Evolutionary conservation across 2,797 vertebrate genomes (phyloP), one percentile per base, ranked within the genome.

Genomic region (Columba guinea): DNA sequence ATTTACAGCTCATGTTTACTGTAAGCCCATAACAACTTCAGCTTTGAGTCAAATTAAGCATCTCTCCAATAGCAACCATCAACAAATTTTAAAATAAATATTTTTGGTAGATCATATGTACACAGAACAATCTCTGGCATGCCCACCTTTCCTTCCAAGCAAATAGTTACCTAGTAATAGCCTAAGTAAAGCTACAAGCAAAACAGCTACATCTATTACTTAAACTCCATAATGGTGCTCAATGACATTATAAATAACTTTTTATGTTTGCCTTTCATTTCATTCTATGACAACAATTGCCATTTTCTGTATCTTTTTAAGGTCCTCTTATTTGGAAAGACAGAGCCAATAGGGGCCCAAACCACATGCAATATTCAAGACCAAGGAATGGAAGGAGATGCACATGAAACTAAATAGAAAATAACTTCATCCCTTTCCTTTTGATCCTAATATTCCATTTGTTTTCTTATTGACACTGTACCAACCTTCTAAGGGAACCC

Each of bases 311-410:
- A 56, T 7, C 13, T 87, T 85, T 60, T 62, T 6, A 53, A 75
- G 10, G 20, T 59, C 19, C 34, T 73, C 4, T 70, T 44, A n/a
- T 58, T 73, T 55, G 17, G 4, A 59, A 83, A 67, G 12, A 46
- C 1, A 1, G 7, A 34, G 10, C 3, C 9, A 49, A 35, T 1
- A 0, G 10, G 8, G 4, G 3, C 3, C 24, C 32, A 76, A 83
- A 74, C 2, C 7, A 60, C 8, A 41, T 20, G 20, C 3, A 28
- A 5, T 10, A 16, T n/a, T 76, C 22, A 55, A 68, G 51, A 73
- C 11, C 4, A 32, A 1, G 2, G 0, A 11, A 41, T 6, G 3
- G 9, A 60, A 24, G 7, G 71, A 48, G 4, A 51, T 10, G 13
- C 15, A 28, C 17, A 52, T 15, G 39, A 81, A 75, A 53, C 9